phyloP scores from a whole-genome alignment of 2,113 vertebrate genomes.

The Nycticryphes semicollaris region DNA sequence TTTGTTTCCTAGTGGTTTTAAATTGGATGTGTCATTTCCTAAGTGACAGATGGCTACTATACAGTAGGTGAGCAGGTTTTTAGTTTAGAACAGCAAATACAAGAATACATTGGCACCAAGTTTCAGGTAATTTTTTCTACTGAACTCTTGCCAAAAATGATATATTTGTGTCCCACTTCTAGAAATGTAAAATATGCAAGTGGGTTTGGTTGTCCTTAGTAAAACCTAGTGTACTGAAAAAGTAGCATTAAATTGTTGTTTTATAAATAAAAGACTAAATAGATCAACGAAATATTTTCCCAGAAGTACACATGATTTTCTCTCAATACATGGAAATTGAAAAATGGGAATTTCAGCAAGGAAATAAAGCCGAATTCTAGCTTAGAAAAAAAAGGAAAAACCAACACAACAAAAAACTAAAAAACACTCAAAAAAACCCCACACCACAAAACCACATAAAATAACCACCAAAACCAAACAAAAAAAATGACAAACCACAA shows the following conservation, averaged over 20 bases:
- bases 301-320: background rate
- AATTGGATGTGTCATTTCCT: conserved; percentile 59
- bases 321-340: background rate
- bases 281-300: background rate
- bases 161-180: background rate
- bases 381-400: background rate
- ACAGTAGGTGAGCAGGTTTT: background rate
- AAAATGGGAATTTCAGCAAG: background rate
- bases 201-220: background rate
- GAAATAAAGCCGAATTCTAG: background rate
- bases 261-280: background rate
- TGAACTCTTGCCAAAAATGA: conserved; percentile 46
- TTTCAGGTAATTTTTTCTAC: conserved; percentile 47
- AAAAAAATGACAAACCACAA: background rate
- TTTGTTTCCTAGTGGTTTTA: conserved; percentile 58
- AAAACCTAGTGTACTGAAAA: background rate
- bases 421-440: background rate
- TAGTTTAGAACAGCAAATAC: conserved; percentile 61
- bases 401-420: background rate
- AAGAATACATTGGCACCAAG: background rate
- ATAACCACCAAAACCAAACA: background rate
- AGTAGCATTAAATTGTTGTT: background rate
- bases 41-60: conserved; percentile 52
- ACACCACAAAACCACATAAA: background rate
- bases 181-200: background rate